A percentile compares a stretch with the other conserved stretches of the same genome.
phyloP scores from a whole-genome alignment of 2,113 vertebrate species.

The Plecotus auritus region DNA sequence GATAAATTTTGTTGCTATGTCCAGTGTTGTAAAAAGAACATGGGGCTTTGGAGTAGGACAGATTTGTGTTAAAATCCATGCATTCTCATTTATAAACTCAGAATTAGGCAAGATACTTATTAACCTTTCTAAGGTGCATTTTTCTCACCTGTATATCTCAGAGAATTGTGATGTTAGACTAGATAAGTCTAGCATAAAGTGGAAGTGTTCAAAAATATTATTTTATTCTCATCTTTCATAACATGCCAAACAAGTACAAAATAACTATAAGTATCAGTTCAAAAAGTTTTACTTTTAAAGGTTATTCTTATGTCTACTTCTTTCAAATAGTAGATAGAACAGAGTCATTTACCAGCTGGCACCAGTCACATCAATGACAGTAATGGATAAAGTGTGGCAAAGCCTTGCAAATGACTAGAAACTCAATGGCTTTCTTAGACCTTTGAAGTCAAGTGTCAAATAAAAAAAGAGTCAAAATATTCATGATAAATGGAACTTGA shows the following conservation, averaged over 20 bases:
- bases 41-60: neutral
- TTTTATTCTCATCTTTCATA: neutral
- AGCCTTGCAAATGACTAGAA: neutral
- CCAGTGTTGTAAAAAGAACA: neutral
- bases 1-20: neutral
- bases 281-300: neutral
- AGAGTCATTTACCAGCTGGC: neutral
- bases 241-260: neutral
- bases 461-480: neutral
- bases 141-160: neutral
- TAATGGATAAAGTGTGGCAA: neutral
- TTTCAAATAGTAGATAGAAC: neutral
- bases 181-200: neutral
- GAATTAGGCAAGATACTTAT: neutral
- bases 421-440: neutral
- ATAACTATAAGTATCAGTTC: neutral
- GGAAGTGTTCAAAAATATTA: neutral
- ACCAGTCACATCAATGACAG: neutral
- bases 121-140: neutral
- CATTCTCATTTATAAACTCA: neutral
- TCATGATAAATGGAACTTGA: neutral
- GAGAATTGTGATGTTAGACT: neutral
- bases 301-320: neutral
- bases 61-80: neutral
- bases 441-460: slow-evolving; percentile 2